Evolutionary conservation across 2,888 invertebrate species (phyloP).

Genomic region (Rhabditoides inermis): DNA sequence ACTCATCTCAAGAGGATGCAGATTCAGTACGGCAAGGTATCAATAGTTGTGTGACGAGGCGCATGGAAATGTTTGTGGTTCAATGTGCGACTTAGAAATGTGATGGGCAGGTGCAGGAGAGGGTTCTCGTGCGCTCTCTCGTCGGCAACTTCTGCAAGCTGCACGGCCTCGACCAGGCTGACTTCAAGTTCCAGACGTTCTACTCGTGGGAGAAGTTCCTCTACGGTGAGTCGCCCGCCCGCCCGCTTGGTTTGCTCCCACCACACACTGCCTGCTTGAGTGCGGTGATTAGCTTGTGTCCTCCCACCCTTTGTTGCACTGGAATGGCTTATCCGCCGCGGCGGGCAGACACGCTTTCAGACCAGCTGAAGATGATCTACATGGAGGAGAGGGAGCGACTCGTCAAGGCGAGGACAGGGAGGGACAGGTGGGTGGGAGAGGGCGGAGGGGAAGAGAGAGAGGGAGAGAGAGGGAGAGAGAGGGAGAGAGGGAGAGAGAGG

Average conservation of each 20-base stretch:
- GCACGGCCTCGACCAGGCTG: slow-evolving; percentile 39
- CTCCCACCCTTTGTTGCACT: not conserved
- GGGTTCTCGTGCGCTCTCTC: slow-evolving; percentile 44
- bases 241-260: not conserved
- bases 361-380: slow-evolving; percentile 47
- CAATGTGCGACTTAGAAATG: not conserved
- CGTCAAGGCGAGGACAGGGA: not conserved
- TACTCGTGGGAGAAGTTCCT: slow-evolving; percentile 51
- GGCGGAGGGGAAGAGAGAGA: no score
- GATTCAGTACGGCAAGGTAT: slow-evolving; percentile 68
- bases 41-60: not conserved
- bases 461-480: no score
- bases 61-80: not conserved
- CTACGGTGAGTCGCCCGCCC: slow-evolving; percentile 46
- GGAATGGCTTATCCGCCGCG: not conserved
- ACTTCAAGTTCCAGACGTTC: slow-evolving; percentile 43
- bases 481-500: no score
- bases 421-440: slow-evolving; percentile 1
- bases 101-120: slow-evolving; percentile 39
- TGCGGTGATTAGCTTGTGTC: not conserved
- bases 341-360: slow-evolving; percentile 46
- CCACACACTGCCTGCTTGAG: not conserved
- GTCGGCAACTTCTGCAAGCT: slow-evolving; percentile 49
- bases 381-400: slow-evolving; percentile 42
- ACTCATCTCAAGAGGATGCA: slow-evolving; percentile 82